Percentiles rank a stretch among this genome's conserved stretches.
These are phyloP conservation scores for Petrolisthes manimaculis DNA, from an alignment of 2,888 invertebrate genomes.

Conservation along the genomic window DNA sequence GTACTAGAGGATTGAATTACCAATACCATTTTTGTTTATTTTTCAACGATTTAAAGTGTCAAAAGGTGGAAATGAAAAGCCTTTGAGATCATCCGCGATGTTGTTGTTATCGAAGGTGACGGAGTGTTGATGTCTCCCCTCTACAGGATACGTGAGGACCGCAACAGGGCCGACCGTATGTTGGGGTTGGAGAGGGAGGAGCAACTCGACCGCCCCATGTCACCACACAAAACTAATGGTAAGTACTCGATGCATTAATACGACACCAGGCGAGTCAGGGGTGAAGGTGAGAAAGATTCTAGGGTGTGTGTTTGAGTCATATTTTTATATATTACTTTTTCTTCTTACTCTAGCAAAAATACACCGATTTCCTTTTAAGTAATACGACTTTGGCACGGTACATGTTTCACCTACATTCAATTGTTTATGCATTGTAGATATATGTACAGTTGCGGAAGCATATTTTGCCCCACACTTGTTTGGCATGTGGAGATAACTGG, in stretches of 20 bases:
- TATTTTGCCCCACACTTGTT: too few relatives aligned
- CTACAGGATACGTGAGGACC: slow-evolving; percentile 63
- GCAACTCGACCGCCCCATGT: slow-evolving; percentile 37
- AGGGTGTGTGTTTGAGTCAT: not conserved
- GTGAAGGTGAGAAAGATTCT: not conserved
- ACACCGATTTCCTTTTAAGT: too few relatives aligned
- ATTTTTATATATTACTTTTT: not conserved
- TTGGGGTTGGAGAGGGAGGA: slow-evolving; percentile 63
- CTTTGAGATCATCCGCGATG: not conserved
- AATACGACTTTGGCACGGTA: too few relatives aligned
- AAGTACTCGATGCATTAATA: not conserved
- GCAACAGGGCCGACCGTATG: slow-evolving; percentile 56
- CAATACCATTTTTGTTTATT: too few relatives aligned
- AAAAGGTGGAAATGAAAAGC: not conserved
- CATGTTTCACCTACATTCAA: too few relatives aligned
- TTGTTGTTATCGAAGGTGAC: not conserved
- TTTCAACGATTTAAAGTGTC: too few relatives aligned
- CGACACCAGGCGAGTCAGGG: not conserved
- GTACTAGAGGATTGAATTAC: too few relatives aligned
- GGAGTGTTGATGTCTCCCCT: not conserved
- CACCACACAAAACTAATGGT: slow-evolving; percentile 64
- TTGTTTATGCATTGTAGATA: too few relatives aligned
- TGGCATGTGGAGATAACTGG: too few relatives aligned
- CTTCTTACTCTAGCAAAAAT: too few relatives aligned
- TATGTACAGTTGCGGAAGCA: too few relatives aligned